Evolutionary conservation across 1,140 invertebrate species (phyloP), one percentile per base, ranked within the genome.

Genomic region (Leptinotarsa lineolata): DNA sequence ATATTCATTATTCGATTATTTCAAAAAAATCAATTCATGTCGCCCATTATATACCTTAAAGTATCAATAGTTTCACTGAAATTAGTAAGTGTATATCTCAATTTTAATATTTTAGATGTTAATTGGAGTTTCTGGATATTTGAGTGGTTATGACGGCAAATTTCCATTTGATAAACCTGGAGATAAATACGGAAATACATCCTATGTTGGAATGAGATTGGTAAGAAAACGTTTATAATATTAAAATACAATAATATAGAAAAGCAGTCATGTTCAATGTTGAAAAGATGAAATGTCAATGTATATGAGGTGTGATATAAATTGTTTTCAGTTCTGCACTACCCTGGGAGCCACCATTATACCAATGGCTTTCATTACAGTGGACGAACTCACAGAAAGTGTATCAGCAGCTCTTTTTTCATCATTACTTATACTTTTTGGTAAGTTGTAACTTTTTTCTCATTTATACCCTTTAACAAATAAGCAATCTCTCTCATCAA

Each of bases 151-250:
- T 84, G 92, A 99, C 90, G 97, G 96, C n/a, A 95, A 86, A 72
- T 98, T 97, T 90, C 88, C 94, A 0, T 99, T 98, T 88, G 94
- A 96, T 79, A 98, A 98, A 86, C 97, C 97, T 8, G 97, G 97
- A 11, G 96, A 98, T 85, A 95, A 95, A 82, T 98, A 95, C 86
- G 92, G 93, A 70, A 92, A 93, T 74, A 92, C 93, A 0, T 90
- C 91, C 73, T 98, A 97, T 85, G 85, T 96, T 77, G 97, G 97
- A 78, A 99, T 99, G 97, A 90, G 97, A 89, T 86, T 97, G 78
- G 95, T 97, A 88, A 91, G 91, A 88, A 78, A 73, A 63, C 13
- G 63, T 18, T 77, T 54, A 6, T 22, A 30, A 39, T 39, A 39
- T 39, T 39, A 21, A 60, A 69, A 64, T 44, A 30, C 11, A 59